A percentile compares a stretch with the other conserved stretches of the same genome.
Conservation (phyloP, 2,797 vertebrate genomes). For the Acipenser transmontanus region DNA sequence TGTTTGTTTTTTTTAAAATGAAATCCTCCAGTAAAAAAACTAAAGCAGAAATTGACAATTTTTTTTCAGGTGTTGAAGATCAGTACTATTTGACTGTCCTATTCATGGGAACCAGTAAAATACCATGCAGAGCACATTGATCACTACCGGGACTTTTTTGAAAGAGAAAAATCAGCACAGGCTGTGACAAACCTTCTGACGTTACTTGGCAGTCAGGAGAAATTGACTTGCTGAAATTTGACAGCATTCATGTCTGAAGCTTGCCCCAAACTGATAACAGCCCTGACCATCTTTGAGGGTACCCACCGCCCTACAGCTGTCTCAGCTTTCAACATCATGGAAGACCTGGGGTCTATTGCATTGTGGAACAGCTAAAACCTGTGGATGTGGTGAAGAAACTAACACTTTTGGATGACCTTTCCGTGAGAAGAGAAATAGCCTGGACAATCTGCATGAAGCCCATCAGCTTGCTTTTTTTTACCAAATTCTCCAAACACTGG, state of each 20-base stretch:
- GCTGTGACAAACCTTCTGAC: slow-evolving; percentile 11
- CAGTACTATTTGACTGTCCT: slow-evolving; percentile 6
- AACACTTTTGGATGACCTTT: background rate
- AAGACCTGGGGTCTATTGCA: background rate
- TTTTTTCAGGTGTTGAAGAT: too few species aligned
- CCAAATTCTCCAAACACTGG: slow-evolving; percentile 1
- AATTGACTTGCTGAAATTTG: background rate
- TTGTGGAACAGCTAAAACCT: slow-evolving; percentile 5
- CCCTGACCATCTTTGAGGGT: background rate
- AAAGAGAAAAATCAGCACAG: background rate
- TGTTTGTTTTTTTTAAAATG: too few species aligned
- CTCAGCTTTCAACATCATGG: background rate
- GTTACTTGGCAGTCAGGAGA: background rate
- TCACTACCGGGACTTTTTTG: too few species aligned
- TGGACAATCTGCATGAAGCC: background rate
- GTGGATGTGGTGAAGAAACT: background rate
- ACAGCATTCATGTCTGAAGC: background rate
- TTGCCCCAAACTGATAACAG: slow-evolving; percentile 4
- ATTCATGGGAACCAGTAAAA: slow-evolving; percentile 5
- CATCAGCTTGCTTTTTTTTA: background rate
- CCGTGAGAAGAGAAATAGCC: background rate
- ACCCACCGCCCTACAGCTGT: slow-evolving; percentile 2
- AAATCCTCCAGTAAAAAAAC: too few species aligned
- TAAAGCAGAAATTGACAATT: too few species aligned
- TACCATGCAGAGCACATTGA: slow-evolving; percentile 4